Percentiles rank a stretch among this genome's conserved stretches.
phyloP scores from a whole-genome alignment of 2,888 invertebrate genomes.

The Orgyia antiqua region DNA sequence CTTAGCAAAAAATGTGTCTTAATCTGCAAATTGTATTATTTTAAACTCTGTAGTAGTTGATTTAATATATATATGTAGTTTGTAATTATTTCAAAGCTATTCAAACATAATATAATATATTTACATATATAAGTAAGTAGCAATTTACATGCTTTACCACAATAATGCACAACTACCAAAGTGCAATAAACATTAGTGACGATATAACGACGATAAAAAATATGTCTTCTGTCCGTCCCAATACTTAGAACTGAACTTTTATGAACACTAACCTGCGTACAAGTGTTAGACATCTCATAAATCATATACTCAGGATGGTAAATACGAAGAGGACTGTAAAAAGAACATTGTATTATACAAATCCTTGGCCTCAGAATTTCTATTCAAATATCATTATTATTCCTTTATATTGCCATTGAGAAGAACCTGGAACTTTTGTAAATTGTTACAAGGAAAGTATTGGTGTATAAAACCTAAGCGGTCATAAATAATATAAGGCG shows the following conservation, averaged over 20 bases:
- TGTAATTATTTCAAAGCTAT: too few relatives aligned
- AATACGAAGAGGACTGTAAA: conserved; percentile 33
- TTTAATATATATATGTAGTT: too few relatives aligned
- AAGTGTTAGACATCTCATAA: conserved; percentile 35
- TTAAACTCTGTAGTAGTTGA: too few relatives aligned
- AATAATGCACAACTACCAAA: too few relatives aligned
- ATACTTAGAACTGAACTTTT: conserved; percentile 29
- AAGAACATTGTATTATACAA: conserved; percentile 45
- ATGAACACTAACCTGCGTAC: conserved; percentile 23
- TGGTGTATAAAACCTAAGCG: conserved; percentile 57
- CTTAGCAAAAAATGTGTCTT: too few relatives aligned
- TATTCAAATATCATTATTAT: conserved; percentile 63
- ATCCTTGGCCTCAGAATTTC: conserved; percentile 56
- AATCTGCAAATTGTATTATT: too few relatives aligned
- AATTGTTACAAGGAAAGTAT: conserved; percentile 46
- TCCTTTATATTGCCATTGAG: conserved; percentile 45
- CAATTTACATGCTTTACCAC: too few relatives aligned
- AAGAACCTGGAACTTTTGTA: conserved; percentile 45
- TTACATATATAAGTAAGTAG: too few relatives aligned
- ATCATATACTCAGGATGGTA: conserved; percentile 34
- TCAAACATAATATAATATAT: too few relatives aligned
- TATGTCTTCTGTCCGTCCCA: conserved; percentile 20
- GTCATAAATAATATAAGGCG: conserved; percentile 64
- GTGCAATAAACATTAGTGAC: neutral
- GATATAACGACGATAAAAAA: conserved; percentile 5